A percentile compares a stretch with the other conserved stretches of the same genome.
phyloP scores from a whole-genome alignment of 2,113 vertebrate genomes.

The Nansenia antarctica region DNA sequence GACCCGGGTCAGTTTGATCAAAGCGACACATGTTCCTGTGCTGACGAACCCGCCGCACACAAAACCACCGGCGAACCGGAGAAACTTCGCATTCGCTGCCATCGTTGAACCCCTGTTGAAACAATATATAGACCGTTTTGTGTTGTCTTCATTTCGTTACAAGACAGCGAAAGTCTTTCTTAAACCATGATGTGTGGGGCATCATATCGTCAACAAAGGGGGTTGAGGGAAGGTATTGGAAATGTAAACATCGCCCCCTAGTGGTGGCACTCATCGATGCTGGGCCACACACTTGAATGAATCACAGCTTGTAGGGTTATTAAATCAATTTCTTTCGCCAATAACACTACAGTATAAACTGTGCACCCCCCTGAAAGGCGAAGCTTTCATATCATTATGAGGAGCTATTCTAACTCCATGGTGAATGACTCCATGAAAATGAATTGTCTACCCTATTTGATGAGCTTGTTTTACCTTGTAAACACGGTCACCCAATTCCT shows the following conservation, averaged over 20 bases:
- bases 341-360: too few species aligned
- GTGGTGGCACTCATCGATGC: too few species aligned
- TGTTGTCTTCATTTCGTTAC: not conserved
- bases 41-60: constrained; percentile 40
- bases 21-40: constrained; percentile 32
- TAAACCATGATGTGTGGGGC: not conserved
- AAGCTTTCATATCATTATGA: too few species aligned
- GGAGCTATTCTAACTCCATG: too few species aligned
- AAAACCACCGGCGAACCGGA: constrained; percentile 7
- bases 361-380: too few species aligned
- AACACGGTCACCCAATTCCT: too few species aligned
- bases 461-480: too few species aligned
- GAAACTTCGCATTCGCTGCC: not conserved
- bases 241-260: not conserved
- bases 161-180: not conserved
- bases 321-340: too few species aligned
- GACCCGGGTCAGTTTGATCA: constrained; percentile 27
- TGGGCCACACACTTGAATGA: too few species aligned
- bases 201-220: not conserved
- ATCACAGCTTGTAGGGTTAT: too few species aligned
- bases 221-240: not conserved
- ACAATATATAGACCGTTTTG: not conserved
- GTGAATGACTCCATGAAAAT: too few species aligned
- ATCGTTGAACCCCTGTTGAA: not conserved
- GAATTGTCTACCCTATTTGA: too few species aligned